Evolutionary conservation across 2,113 vertebrate genomes (phyloP), one percentile per base, ranked within the genome.

Genomic region (Nibea albiflora): DNA sequence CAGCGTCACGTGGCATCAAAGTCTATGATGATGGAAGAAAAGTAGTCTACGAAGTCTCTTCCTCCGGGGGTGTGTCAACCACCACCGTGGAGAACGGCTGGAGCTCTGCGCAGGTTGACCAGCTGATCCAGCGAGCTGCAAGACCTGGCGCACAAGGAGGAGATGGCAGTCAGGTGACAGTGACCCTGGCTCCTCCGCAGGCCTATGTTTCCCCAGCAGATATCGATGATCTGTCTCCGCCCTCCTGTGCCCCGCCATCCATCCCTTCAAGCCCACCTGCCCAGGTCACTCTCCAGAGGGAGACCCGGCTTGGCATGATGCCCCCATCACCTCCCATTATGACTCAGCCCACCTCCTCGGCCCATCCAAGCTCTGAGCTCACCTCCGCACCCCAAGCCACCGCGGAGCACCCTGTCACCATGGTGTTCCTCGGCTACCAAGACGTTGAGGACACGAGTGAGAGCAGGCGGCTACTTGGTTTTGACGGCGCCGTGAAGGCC

Each of bases 381-480:
- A 14, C n/a, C 60, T 31, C 61, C 14, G 44, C 65, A 62, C 89
- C 54, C 92, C 93, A 95, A 65, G 95, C 95, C 68, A 96, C 90
- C 6, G 8, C 87, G 1, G 97, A 98, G 76, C 96, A 98, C 80
- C 97, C 98, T 0, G 92, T 99, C 86, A 99, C 98, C 87, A 98
- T 99, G 98, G 97, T 99, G 93, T 99, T 99, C 94, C 96, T 99
- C 90, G 98, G 98, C 75, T 99, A 99, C 94, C 97, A 98, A 87
- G 98, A 95, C 46, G 95, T 98, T 0, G 96, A 98, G 42, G 97
- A 98, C 1, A 95, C 94, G 83, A 97, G 98, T 52, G 97, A 99
- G 90, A 97, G 97, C 0, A 96, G 97, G 92, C 96, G 96, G 90
- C 96, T 98, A 84, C 94, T 99, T 19, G 97, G 97, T 67, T 98